Evolutionary conservation across 2,888 invertebrate genomes (phyloP), one percentile per base, ranked within the genome.

Genomic region (Nineta flava): DNA sequence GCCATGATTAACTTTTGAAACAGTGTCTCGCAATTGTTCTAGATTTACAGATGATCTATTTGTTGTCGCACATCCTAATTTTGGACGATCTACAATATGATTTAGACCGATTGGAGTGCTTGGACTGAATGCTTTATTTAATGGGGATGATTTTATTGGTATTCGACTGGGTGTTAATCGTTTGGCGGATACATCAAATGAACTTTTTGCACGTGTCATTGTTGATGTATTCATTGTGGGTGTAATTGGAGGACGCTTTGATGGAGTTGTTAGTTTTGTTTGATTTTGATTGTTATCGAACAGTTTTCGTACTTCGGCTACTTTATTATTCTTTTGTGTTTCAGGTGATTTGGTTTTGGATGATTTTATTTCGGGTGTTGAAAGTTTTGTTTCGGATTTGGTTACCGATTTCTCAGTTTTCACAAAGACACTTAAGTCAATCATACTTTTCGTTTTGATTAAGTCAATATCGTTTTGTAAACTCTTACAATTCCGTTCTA

Each of bases 101-200:
- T 64, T 62, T 56, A 67, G 67, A 67, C 64, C 64, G 58, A 61
- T 61, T 51, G 67, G 67, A 66, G 64, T 67, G 58, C 67, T 67
- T 1, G 65, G 65, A 45, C 53, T 53, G 50, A 64, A 65, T 4
- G 58, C 56, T 50, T 62, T 65, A 49, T 60, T 60, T 42, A 67
- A 54, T 9, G 54, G 53, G 1, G 58, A 55, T 12, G 48, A 19
- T 50, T 63, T 66, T 0, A 67, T 58, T 1, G 67, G 67, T 42
- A 67, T 67, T 52, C 58, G 61, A 47, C 47, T 47, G 4, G 19
- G 44, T 9, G 21, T 26, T 44, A 16, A 13, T 13, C 17, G 13
- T 44, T 17, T 44, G 3, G 38, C 17, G 6, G 34, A 16, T 15
- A 48, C 26, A n/a, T 48, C 48, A 34, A 42, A 48, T 16, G 48